Evolutionary conservation across 92 coral and sea anemone genomes (phyloP).

Genomic region (Porites divaricata): DNA sequence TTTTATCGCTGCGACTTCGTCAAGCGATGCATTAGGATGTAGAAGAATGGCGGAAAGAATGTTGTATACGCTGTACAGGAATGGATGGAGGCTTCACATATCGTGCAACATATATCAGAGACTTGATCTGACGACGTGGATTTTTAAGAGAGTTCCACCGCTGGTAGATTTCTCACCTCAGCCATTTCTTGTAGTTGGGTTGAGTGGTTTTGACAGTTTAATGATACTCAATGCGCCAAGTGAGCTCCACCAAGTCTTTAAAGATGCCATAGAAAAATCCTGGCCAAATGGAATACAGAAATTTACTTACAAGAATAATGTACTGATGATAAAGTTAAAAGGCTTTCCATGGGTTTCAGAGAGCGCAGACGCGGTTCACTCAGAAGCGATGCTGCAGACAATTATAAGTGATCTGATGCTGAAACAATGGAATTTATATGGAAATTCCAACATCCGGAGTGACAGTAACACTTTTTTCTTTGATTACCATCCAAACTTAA

Average conservation of each 20-base stretch:
- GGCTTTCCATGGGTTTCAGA: slow-evolving; percentile 58
- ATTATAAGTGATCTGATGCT: slow-evolving; percentile 44
- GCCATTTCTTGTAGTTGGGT: slow-evolving; percentile 50
- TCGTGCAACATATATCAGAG: slow-evolving; percentile 42
- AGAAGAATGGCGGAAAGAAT: slow-evolving; percentile 54
- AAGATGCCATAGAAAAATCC: slow-evolving; percentile 22
- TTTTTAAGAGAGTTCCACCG: slow-evolving; percentile 31
- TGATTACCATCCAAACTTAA: slow-evolving; percentile 44
- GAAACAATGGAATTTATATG: slow-evolving; percentile 53
- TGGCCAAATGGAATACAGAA: slow-evolving; percentile 66
- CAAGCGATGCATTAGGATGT: slow-evolving; percentile 8
- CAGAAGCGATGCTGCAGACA: slow-evolving; percentile 39
- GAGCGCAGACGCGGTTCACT: slow-evolving; percentile 18
- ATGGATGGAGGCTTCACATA: slow-evolving; percentile 58
- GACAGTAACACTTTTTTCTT: slow-evolving; percentile 55
- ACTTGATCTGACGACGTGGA: slow-evolving; percentile 51
- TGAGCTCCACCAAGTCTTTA: slow-evolving; percentile 41
- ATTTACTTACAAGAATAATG: slow-evolving; percentile 11
- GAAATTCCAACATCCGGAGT: slow-evolving; percentile 48
- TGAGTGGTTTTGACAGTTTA: slow-evolving; percentile 55
- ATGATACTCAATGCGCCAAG: slow-evolving; percentile 57
- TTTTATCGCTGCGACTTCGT: slow-evolving; percentile 14
- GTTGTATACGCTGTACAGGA: slow-evolving; percentile 46
- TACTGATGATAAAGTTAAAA: slow-evolving; percentile 37
- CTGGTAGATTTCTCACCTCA: neutral